Base-by-base conservation (phyloP, 2,113 vertebrate species). In the Rutilus rutilus region DNA sequence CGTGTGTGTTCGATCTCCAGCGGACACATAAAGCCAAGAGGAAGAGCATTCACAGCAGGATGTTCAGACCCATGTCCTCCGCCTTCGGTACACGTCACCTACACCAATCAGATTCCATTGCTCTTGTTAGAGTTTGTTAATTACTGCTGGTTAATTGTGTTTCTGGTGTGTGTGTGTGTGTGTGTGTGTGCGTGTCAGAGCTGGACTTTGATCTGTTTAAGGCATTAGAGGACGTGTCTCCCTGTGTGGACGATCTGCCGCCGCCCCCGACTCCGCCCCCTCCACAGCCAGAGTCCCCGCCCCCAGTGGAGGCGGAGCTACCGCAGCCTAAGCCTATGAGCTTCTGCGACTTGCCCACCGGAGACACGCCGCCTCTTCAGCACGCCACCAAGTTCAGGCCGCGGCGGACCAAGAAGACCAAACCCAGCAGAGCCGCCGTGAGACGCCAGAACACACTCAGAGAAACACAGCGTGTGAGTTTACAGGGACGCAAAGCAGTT, bases 121-220 rank as follows among this genome's bases (percentile, higher is more conserved):
- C 54, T 57, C 54, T 57, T 19, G 0, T 57, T 57, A n/a, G 69
- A 14, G 21, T 42, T 42, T 42, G 19, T 71, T 39, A 42, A 42
- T 73, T 12, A 73, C 36, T 11, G 36, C 62, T 57, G 30, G 9
- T 65, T 74, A 8, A 82, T 14, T 23, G 39, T n/a, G 11, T 54
- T 27, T 14, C 4, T 73, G 15, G 64, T 42, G 42, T 42, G 42
- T 42, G 42, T 39, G 39, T 39, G 39, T 39, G 2, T 42, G 23
- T 25, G 62, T 33, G 19, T 78, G n/a, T 39, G 30, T 87, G 76
- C 69, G 39, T 19, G 1, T 84, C 91, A 99, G 98, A 99, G 92
- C 95, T 98, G 96, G 98, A 97, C 91, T 99, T 98, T 93, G 98
- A 99, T 88, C 91, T 99, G 87, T 97, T 98, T 92, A 99, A 98